Evolutionary conservation across 2,888 invertebrate species (phyloP).

Genomic region (Drosophila antonietae): DNA sequence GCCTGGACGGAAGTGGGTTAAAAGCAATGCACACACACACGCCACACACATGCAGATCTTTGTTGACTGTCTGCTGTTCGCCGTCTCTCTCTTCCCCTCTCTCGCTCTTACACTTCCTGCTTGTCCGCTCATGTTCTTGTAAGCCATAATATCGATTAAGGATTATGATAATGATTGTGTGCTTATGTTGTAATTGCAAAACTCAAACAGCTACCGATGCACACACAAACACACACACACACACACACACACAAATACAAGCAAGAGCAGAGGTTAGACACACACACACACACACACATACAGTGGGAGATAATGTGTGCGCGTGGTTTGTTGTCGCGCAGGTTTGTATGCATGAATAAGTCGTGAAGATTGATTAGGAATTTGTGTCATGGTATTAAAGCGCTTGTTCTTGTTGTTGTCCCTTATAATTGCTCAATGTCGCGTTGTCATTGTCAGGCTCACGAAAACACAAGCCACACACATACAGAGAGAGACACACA

Average conservation of each 20-base stretch:
- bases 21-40: conserved; percentile 48
- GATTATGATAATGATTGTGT: conserved; percentile 84
- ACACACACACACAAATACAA: neutral
- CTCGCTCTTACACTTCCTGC: conserved; percentile 1
- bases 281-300: conserved; percentile 5
- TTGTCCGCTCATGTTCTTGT: conserved; percentile 40
- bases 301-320: conserved; percentile 9
- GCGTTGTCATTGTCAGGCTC: conserved; percentile 60
- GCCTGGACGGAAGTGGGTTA: conserved; percentile 69
- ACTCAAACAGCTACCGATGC: conserved; percentile 64
- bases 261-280: conserved; percentile 35
- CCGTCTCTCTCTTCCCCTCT: neutral
- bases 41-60: conserved; percentile 41
- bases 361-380: conserved; percentile 76
- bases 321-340: conserved; percentile 62
- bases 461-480: conserved; percentile 40
- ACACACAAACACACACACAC: conserved; percentile 19
- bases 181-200: conserved; percentile 83
- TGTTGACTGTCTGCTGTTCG: conserved; percentile 36
- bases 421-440: conserved; percentile 64
- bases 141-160: conserved; percentile 83
- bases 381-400: conserved; percentile 71
- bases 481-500: neutral
- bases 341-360: conserved; percentile 73
- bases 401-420: conserved; percentile 46